Evolutionary conservation across 2,797 vertebrate species (phyloP).

Genomic region (Hapalemur alaotrensis): DNA sequence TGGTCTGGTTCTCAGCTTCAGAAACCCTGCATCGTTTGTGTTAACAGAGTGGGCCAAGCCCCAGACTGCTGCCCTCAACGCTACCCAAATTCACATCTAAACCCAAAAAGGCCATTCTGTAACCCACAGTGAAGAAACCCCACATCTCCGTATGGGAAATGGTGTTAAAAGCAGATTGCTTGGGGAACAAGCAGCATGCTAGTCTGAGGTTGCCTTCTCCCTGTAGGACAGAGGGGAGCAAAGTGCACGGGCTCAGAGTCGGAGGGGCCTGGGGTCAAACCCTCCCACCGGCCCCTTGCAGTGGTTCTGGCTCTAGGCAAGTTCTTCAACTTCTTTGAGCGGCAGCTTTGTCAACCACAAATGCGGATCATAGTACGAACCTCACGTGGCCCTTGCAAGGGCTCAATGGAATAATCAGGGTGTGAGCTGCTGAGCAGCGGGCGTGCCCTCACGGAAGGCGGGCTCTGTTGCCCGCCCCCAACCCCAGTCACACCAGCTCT

Average conservation of each 20-base stretch:
- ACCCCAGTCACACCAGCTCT: accelerated
- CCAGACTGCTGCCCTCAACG: neutral
- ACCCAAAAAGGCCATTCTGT: neutral
- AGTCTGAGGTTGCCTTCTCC: neutral
- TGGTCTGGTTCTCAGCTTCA: neutral
- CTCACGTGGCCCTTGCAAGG: neutral
- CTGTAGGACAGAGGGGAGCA: neutral
- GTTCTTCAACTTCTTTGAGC: neutral
- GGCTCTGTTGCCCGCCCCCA: neutral
- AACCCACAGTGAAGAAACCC: neutral
- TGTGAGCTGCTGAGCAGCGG: neutral
- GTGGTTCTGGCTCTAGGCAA: neutral
- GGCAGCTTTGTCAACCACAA: neutral
- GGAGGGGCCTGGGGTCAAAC: neutral
- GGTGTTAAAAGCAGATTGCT: neutral
- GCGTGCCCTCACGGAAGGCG: neutral
- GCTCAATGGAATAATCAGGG: neutral
- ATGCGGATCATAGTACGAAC: neutral
- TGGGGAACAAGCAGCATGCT: neutral
- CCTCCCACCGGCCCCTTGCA: neutral
- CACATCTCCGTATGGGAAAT: neutral
- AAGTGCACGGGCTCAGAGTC: neutral
- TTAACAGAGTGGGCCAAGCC: neutral
- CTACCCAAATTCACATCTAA: neutral
- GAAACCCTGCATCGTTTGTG: neutral